Evolutionary conservation across 2,888 invertebrate species (phyloP).

Genomic region (Leptinotarsa haldemani): DNA sequence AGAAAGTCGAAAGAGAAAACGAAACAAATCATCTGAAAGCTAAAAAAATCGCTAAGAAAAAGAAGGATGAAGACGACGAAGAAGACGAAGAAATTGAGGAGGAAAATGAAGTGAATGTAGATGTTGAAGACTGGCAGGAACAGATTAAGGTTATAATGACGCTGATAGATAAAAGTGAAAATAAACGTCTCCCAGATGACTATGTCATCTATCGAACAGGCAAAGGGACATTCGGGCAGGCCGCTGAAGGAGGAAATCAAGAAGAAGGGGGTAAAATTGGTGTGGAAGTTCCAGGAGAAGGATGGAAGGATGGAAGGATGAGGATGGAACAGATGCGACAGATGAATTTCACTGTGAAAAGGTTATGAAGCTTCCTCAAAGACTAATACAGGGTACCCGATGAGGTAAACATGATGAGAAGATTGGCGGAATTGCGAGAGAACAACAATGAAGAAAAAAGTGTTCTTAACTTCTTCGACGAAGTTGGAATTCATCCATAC

Average conservation of each 20-base stretch:
- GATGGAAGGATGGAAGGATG: slow-evolving; percentile 44
- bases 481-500: slow-evolving; percentile 76
- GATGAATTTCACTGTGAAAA: slow-evolving; percentile 74
- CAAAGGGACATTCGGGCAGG: slow-evolving; percentile 63
- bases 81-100: slow-evolving; percentile 56
- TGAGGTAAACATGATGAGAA: slow-evolving; percentile 70
- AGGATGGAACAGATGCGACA: slow-evolving; percentile 66
- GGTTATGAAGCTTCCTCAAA: slow-evolving; percentile 72
- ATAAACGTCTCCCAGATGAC: slow-evolving; percentile 64
- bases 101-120: slow-evolving; percentile 56
- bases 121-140: slow-evolving; percentile 60
- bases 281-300: slow-evolving; percentile 47
- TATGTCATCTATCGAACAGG: slow-evolving; percentile 66
- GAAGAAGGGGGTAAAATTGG: slow-evolving; percentile 58
- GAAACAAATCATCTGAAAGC: slow-evolving; percentile 36
- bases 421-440: slow-evolving; percentile 69
- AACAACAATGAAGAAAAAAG: slow-evolving; percentile 73
- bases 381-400: slow-evolving; percentile 66
- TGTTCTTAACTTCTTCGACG: slow-evolving; percentile 79
- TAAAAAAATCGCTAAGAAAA: slow-evolving; percentile 51
- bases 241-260: slow-evolving; percentile 58
- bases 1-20: slow-evolving; percentile 48
- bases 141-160: slow-evolving; percentile 64
- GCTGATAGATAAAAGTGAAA: slow-evolving; percentile 60
- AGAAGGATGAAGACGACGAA: slow-evolving; percentile 51